Evolutionary conservation across 2,888 invertebrate species (phyloP), one percentile per base, ranked within the genome.

Genomic region (Sisyra nigra): DNA sequence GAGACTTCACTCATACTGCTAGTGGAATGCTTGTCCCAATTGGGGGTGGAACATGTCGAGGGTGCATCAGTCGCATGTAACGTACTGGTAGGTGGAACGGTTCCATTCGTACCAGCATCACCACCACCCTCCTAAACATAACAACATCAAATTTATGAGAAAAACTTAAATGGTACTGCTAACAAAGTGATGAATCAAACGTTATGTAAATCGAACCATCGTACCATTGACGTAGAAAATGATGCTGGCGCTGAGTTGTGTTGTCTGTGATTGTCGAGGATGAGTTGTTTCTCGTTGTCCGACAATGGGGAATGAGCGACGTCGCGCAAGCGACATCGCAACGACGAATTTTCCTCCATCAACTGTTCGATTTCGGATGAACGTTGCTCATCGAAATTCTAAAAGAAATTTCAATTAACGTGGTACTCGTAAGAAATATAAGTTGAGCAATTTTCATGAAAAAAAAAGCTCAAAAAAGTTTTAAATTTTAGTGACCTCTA

Each of bases 21-120:
- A 36, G 82, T 83, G 45, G 88, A 88, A 61, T 87, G 83, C 60
- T 87, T 88, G 63, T 92, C 91, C 92, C 92, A 92, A 51, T 88
- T 87, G 6, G 83, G 83, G 7, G 82, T 81, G 48, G 76, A 70
- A 45, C 78, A 79, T n/a, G 79, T 75, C 13, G 76, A 78, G 51
- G 71, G 71, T 47, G 56, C 59, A n/a, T 53, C 51, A 2, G 34
- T 38, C 6, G 46, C 48, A 35, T 24, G 3, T 24, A 24, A 24
- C 3, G 24, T 24, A 24, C 7, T 35, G 11, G 35, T 2, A 35
- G 35, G 17, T 11, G 35, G 17, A 13, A 17, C 35, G 35, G 14
- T 35, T 35, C 35, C 35, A 35, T 35, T 8, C 14, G 17, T n/a
- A 15, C 35, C 35, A 15, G 24, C 24, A 24, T 24, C 24, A 24